Evolutionary conservation across 2,888 invertebrate genomes (phyloP).

Genomic region (Thelaira solivaga): DNA sequence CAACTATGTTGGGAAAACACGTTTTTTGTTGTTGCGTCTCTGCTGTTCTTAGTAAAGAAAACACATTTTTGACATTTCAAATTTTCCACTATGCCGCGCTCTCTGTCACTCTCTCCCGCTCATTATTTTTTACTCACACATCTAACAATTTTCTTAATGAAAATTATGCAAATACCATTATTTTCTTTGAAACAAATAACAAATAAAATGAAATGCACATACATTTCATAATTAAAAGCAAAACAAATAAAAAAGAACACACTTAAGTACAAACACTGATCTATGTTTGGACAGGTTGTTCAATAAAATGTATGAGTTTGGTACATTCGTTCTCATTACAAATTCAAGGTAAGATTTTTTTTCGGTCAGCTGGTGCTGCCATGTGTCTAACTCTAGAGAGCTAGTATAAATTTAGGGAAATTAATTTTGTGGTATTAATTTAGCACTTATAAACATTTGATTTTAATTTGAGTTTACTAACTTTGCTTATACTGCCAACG

Average conservation of each 20-base stretch:
- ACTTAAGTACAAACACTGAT: not conserved
- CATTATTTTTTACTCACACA: constrained; percentile 9
- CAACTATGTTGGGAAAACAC: constrained; percentile 50
- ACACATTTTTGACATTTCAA: constrained; percentile 39
- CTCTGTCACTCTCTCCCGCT: constrained; percentile 12
- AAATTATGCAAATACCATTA: not conserved
- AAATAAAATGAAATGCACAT: constrained; percentile 13
- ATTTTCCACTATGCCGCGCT: constrained; percentile 18
- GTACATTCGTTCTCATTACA: constrained; percentile 7
- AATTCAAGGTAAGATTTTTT: constrained; percentile 36
- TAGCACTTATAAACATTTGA: no score
- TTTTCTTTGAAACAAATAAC: not conserved
- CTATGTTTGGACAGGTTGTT: not conserved
- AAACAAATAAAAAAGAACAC: not conserved
- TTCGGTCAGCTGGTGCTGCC: constrained; percentile 57
- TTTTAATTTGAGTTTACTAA: constrained; percentile 9
- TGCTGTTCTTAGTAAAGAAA: not conserved
- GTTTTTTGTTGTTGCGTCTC: constrained; percentile 53
- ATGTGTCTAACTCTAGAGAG: constrained; percentile 46
- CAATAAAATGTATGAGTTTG: not conserved
- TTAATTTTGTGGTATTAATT: no score
- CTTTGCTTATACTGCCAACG: constrained; percentile 45
- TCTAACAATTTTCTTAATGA: not conserved
- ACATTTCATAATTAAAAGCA: no score
- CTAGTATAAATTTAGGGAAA: not conserved